Conservation (phyloP, 2,888 invertebrate species). For the Drosophila borealis region DNA sequence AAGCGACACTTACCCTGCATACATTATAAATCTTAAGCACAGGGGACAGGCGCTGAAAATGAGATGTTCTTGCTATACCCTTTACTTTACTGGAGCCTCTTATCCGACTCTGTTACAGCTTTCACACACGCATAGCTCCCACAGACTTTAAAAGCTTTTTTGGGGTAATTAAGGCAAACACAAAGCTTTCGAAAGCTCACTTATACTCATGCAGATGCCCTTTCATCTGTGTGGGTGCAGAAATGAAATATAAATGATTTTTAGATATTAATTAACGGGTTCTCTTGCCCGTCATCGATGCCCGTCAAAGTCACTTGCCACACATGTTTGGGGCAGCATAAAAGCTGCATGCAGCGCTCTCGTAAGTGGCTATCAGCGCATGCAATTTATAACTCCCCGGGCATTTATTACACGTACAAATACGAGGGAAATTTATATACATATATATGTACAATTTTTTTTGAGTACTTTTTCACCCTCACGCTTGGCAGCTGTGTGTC, state of each 20-base stretch:
- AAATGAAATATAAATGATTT: slow-evolving; percentile 18
- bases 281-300: slow-evolving; percentile 23
- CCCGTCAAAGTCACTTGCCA: slow-evolving; percentile 33
- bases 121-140: slow-evolving; percentile 4
- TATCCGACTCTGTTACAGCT: slow-evolving; percentile 1
- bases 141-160: slow-evolving; percentile 12
- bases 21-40: slow-evolving; percentile 16
- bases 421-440: slow-evolving; percentile 7
- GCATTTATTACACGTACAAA: slow-evolving; percentile 33
- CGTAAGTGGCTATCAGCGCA: slow-evolving; percentile 45
- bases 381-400: slow-evolving; percentile 18
- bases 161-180: background rate
- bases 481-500: slow-evolving; percentile 10
- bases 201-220: slow-evolving; percentile 4
- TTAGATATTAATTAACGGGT: slow-evolving; percentile 19
- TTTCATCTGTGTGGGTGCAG: background rate
- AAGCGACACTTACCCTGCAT: slow-evolving; percentile 1
- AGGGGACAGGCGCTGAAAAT: background rate
- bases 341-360: slow-evolving; percentile 1
- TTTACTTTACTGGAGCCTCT: background rate
- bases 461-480: slow-evolving; percentile 31
- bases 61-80: background rate
- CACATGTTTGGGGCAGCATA: slow-evolving; percentile 4
- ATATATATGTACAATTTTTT: background rate
- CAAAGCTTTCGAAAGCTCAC: slow-evolving; percentile 27